phyloP scores from a whole-genome alignment of 2,113 vertebrate genomes.

The Nothobranchius furzeri region DNA sequence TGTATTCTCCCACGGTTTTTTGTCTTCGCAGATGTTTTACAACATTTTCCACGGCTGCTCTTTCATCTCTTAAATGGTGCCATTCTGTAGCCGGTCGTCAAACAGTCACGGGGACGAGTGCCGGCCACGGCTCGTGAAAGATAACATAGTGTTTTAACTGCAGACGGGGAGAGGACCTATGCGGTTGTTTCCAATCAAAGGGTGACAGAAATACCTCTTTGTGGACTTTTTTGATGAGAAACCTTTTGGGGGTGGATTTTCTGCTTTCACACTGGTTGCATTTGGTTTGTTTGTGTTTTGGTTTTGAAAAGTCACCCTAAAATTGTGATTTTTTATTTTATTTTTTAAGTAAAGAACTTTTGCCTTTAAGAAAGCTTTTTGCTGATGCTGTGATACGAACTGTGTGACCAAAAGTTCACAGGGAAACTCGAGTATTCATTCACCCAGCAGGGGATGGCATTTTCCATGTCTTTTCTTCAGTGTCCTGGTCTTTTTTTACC shows the following conservation, averaged over 20 bases:
- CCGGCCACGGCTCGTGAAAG: conserved; percentile 12
- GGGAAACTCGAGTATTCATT: conserved; percentile 56
- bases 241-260: neutral
- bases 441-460: conserved; percentile 60
- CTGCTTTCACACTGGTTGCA: conserved; percentile 9
- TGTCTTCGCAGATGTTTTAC: conserved; percentile 27
- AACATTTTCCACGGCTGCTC: conserved; percentile 35
- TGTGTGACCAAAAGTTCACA: conserved; percentile 37
- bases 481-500: conserved; percentile 49
- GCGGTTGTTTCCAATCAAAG: conserved; percentile 34
- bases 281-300: conserved; percentile 18
- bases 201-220: conserved; percentile 42
- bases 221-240: conserved; percentile 31
- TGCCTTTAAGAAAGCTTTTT: conserved; percentile 41
- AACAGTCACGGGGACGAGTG: conserved; percentile 41
- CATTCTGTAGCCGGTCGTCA: conserved; percentile 43
- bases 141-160: conserved; percentile 55
- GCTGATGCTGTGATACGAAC: conserved; percentile 48
- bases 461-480: conserved; percentile 62
- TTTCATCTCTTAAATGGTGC: conserved; percentile 50
- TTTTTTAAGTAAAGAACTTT: conserved; percentile 45
- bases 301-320: neutral
- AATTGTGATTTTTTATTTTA: conserved; percentile 9
- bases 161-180: conserved; percentile 32
- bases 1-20: conserved; percentile 17